phyloP scores from a whole-genome alignment of 2,888 invertebrate species.

The Myopa tessellatipennis region DNA sequence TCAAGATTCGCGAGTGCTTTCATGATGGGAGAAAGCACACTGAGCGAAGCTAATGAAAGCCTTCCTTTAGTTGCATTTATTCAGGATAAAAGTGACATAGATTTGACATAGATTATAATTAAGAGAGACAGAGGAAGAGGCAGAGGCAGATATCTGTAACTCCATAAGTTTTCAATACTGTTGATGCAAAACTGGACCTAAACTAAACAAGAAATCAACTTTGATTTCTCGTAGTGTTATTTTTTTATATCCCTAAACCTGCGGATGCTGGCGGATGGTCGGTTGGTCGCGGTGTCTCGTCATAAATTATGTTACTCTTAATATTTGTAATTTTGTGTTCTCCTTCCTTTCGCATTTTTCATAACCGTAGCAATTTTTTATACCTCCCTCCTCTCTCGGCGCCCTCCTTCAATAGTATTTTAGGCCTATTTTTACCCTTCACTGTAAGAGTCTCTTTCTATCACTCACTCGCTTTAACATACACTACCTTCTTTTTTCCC shows the following conservation, averaged over 20 bases:
- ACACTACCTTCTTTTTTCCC: neutral
- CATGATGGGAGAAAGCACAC: too few species aligned
- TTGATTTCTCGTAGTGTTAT: too few species aligned
- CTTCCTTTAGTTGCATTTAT: too few species aligned
- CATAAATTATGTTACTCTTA: neutral
- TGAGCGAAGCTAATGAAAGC: too few species aligned
- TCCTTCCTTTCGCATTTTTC: neutral
- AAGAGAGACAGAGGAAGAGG: too few species aligned
- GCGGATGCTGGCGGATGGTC: neutral
- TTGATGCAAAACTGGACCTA: too few species aligned
- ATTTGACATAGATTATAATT: too few species aligned
- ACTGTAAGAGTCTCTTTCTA: neutral
- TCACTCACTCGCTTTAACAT: neutral
- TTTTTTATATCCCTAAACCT: too few species aligned
- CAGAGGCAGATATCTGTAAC: too few species aligned
- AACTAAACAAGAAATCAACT: too few species aligned
- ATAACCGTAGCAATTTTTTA: neutral
- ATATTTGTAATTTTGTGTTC: neutral
- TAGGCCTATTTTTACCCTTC: constrained; percentile 3
- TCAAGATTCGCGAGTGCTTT: neutral
- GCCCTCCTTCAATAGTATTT: neutral
- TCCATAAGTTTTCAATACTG: too few species aligned
- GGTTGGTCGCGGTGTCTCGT: neutral
- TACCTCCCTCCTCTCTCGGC: neutral
- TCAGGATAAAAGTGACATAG: too few species aligned